Evolutionary conservation across 1,140 invertebrate genomes (phyloP), one percentile per base, ranked within the genome.

Genomic region (Sitodiplosis mosellana): DNA sequence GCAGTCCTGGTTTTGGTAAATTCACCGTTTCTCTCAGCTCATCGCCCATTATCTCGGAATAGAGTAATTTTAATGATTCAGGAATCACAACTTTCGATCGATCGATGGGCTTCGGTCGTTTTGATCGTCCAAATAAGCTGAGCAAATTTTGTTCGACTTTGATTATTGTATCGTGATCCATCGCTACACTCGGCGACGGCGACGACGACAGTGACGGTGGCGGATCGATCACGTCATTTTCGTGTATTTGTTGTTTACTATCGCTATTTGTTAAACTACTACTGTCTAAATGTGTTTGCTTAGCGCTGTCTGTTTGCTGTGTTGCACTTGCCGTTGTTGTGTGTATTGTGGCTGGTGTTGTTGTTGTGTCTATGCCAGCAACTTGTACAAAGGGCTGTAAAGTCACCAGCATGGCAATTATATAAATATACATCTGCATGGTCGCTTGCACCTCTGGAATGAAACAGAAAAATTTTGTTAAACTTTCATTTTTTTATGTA

Each of bases 61-160:
- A 88, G 50, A 91, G 70, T 56, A 83, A 70, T 59, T 78, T 74
- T 72, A 91, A 77, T 46, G 80, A 81, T 53, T 80, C 75, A 33
- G 87, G 87, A 56, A 91, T 75, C 33, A 70, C 61, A 47, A 72
- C 63, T 55, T 74, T 68, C 38, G 59, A 59, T 49, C 66, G 61
- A 54, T 72, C 67, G 22, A 67, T 59, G 55, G 66, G 64, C 38
- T 68, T 68, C 48, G 73, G 60, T 55, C 76, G 69, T 53, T 70
- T 72, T 50, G 73, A 73, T 56, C 89, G 70, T 37, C 85, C 84
- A 56, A 89, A 75, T 58, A 87, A 63, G 52, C 78, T 72, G 50
- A 89, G 70, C 36, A 91, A 69, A 53, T 68, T 77, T 33, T 72
- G 66, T 59, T 85, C 80, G 49, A 83, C 68, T 54, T 71, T 66